These are phyloP conservation scores for Aphidoletes aphidimyza DNA, from an alignment of 2,888 invertebrate genomes.

Conservation along the genomic window DNA sequence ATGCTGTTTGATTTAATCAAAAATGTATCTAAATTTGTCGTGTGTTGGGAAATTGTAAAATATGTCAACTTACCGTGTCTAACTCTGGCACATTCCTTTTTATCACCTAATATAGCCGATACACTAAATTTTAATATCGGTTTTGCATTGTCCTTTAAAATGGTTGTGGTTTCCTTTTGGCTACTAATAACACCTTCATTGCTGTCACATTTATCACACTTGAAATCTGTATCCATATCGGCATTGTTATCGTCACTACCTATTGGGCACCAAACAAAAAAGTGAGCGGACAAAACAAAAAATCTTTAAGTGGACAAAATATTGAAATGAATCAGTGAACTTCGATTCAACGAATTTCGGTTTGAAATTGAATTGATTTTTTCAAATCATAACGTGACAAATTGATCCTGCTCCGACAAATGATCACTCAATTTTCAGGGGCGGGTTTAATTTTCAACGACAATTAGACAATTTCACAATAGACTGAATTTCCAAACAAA, in stretches of 20 bases:
- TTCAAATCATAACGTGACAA: too few relatives aligned
- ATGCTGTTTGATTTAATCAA: too few relatives aligned
- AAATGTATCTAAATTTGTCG: too few relatives aligned
- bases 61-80: slow-evolving; percentile 64
- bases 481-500: too few relatives aligned
- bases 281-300: background rate
- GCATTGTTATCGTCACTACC: slow-evolving; percentile 59
- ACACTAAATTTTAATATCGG: slow-evolving; percentile 92
- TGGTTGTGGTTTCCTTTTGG: slow-evolving; percentile 59
- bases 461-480: too few relatives aligned
- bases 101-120: slow-evolving; percentile 83
- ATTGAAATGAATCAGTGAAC: background rate
- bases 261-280: slow-evolving; percentile 13
- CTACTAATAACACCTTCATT: slow-evolving; percentile 58
- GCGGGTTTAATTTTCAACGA: too few relatives aligned
- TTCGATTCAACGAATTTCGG: background rate
- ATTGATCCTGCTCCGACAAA: too few relatives aligned
- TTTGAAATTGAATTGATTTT: too few relatives aligned
- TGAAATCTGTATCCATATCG: slow-evolving; percentile 60
- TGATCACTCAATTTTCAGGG: too few relatives aligned
- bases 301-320: slow-evolving; percentile 1
- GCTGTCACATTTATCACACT: slow-evolving; percentile 63
- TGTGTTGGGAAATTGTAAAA: background rate
- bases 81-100: slow-evolving; percentile 66
- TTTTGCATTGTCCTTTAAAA: slow-evolving; percentile 69